Percentiles rank a stretch among this genome's conserved stretches.
These are phyloP conservation scores for Cyprinella venusta DNA, from an alignment of 2,797 vertebrate genomes.

Conservation along the genomic window DNA sequence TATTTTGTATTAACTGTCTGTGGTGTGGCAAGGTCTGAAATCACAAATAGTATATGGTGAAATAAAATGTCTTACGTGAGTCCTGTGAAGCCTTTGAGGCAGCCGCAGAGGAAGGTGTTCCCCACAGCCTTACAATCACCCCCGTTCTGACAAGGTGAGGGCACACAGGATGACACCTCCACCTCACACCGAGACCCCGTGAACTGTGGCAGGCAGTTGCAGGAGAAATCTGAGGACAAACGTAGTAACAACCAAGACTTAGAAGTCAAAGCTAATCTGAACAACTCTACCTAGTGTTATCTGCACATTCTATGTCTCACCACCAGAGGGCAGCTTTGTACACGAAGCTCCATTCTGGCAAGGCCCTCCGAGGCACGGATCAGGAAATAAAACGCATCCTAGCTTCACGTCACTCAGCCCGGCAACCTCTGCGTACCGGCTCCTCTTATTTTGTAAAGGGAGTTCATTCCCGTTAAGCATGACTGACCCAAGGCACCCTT, in stretches of 20 bases:
- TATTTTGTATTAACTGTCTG: neutral
- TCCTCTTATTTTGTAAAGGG: slow-evolving; percentile 88
- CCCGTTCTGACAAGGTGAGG: slow-evolving; percentile 91
- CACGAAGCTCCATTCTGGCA: slow-evolving; percentile 92
- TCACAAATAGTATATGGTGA: neutral
- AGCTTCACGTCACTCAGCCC: slow-evolving; percentile 88
- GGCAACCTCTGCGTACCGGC: slow-evolving; percentile 86
- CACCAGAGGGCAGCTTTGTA: slow-evolving; percentile 84
- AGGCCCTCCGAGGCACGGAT: slow-evolving; percentile 86
- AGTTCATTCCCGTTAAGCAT: slow-evolving; percentile 91
- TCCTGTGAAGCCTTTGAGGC: slow-evolving; percentile 86
- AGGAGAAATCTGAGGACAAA: slow-evolving; percentile 67
- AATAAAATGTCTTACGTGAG: slow-evolving; percentile 83
- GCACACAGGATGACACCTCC: slow-evolving; percentile 88
- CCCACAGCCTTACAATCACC: slow-evolving; percentile 88
- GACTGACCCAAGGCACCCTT: slow-evolving; percentile 92
- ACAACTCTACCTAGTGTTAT: neutral
- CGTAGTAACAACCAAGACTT: neutral
- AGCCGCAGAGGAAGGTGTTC: slow-evolving; percentile 87
- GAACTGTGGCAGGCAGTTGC: slow-evolving; percentile 89
- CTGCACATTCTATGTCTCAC: slow-evolving; percentile 69
- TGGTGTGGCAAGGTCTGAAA: neutral
- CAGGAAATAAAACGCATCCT: slow-evolving; percentile 86
- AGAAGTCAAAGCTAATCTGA: neutral
- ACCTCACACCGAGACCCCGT: slow-evolving; percentile 92